Conservation (phyloP, 2,888 invertebrate species). For the Andricus quercusramuli region DNA sequence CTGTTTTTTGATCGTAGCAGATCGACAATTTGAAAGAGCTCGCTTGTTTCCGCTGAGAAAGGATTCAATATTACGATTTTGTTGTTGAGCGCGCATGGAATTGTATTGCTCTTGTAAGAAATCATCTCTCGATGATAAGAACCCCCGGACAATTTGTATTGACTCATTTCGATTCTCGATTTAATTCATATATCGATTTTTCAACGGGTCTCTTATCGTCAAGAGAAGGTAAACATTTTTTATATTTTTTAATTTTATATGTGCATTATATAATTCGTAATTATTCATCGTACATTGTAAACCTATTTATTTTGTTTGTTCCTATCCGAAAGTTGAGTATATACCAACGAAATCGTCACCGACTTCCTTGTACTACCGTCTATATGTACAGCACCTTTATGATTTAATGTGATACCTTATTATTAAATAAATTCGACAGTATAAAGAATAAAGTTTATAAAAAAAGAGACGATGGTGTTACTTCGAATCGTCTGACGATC, state of each 20-base stretch:
- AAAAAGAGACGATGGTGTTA: constrained; percentile 45
- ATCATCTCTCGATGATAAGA: constrained; percentile 23
- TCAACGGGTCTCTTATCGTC: constrained; percentile 53
- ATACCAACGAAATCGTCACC: constrained; percentile 64
- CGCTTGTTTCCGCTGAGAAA: constrained; percentile 30
- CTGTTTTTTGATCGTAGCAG: constrained; percentile 13
- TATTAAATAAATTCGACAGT: constrained; percentile 64
- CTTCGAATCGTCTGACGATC: neutral
- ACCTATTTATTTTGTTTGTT: constrained; percentile 76
- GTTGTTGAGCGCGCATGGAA: constrained; percentile 29
- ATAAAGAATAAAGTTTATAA: constrained; percentile 61
- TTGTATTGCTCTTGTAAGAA: constrained; percentile 33
- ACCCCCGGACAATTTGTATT: constrained; percentile 26
- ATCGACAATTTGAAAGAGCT: constrained; percentile 4
- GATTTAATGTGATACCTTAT: constrained; percentile 77
- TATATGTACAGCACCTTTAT: constrained; percentile 76
- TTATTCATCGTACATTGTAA: constrained; percentile 68
- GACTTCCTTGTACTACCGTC: constrained; percentile 62
- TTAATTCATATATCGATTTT: constrained; percentile 43
- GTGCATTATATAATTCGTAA: constrained; percentile 74
- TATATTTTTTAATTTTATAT: constrained; percentile 77
- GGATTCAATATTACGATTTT: constrained; percentile 27
- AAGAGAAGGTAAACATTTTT: constrained; percentile 68
- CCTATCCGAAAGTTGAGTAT: constrained; percentile 74
- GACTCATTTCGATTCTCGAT: constrained; percentile 8